Conservation (phyloP, 2,113 vertebrate species). For the Bubo scandiacus region DNA sequence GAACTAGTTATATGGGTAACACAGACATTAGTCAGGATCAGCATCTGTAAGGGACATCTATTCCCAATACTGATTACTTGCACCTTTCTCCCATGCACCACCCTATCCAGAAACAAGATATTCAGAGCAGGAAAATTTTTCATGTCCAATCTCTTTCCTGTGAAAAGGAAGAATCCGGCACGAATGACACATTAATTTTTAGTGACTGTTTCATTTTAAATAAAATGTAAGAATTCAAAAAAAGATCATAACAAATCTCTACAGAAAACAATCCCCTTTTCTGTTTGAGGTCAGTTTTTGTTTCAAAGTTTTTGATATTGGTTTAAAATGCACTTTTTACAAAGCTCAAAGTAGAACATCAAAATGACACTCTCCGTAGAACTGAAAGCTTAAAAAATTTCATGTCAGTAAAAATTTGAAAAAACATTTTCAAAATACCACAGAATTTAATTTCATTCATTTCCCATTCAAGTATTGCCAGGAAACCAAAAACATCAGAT, state of each 20-base stretch:
- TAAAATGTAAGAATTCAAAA: background rate
- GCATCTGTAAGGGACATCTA: background rate
- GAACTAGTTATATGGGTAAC: background rate
- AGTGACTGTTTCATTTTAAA: background rate
- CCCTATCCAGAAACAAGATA: background rate
- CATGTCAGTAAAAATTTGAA: background rate
- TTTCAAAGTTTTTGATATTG: background rate
- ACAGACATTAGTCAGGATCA: background rate
- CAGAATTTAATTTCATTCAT: constrained; percentile 33
- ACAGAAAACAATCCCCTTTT: background rate
- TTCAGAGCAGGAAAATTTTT: background rate
- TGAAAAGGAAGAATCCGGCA: background rate
- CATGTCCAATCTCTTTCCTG: background rate
- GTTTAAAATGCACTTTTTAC: background rate
- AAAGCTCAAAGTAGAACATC: background rate
- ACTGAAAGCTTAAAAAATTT: background rate
- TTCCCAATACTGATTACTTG: background rate
- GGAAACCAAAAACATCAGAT: background rate
- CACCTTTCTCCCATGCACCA: background rate
- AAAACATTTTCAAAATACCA: background rate
- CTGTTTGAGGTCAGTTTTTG: background rate
- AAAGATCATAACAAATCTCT: background rate
- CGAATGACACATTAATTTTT: background rate
- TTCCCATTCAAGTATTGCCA: constrained; percentile 32
- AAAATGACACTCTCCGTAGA: background rate